Conservation (phyloP, 2,888 invertebrate genomes). For the Pocota personata region DNA sequence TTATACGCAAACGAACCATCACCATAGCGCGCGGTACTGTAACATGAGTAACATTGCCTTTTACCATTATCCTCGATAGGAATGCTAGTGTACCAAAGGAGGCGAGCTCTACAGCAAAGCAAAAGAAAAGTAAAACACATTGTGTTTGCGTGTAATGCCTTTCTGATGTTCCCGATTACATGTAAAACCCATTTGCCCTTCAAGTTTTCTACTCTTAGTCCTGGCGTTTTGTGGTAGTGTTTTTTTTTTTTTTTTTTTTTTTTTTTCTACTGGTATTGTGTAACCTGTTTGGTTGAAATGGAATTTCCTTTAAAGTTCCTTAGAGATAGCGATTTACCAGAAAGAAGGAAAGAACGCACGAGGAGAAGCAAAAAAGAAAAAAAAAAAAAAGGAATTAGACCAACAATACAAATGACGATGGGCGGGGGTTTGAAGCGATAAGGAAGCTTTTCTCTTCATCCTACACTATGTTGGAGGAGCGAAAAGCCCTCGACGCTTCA, state of each 20-base stretch:
- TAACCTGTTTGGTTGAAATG: conserved; percentile 40
- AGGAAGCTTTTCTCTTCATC: conserved; percentile 49
- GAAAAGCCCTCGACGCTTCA: conserved; percentile 70
- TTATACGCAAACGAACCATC: conserved; percentile 28
- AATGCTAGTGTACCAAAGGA: conserved; percentile 7
- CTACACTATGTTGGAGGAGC: conserved; percentile 42
- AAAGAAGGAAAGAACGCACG: not conserved
- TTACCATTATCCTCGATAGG: conserved; percentile 40
- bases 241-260: too few relatives aligned
- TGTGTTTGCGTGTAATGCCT: conserved; percentile 61
- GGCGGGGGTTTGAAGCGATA: conserved; percentile 29
- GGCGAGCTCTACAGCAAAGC: not conserved
- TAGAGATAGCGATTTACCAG: conserved; percentile 30
- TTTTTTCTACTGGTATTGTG: conserved; percentile 19
- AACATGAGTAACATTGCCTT: conserved; percentile 36
- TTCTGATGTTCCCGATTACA: conserved; percentile 61
- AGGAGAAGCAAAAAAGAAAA: not conserved
- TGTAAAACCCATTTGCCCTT: conserved; percentile 57
- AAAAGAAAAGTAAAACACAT: conserved; percentile 22
- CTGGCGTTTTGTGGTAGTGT: conserved; percentile 4
- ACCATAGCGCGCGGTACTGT: conserved; percentile 31
- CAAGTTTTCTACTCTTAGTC: not conserved
- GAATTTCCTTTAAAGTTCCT: conserved; percentile 61
- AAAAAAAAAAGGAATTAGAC: conserved; percentile 30
- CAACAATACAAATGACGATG: conserved; percentile 53